Conservation (phyloP, 1,140 invertebrate species). For the Cryptotermes secundus region DNA sequence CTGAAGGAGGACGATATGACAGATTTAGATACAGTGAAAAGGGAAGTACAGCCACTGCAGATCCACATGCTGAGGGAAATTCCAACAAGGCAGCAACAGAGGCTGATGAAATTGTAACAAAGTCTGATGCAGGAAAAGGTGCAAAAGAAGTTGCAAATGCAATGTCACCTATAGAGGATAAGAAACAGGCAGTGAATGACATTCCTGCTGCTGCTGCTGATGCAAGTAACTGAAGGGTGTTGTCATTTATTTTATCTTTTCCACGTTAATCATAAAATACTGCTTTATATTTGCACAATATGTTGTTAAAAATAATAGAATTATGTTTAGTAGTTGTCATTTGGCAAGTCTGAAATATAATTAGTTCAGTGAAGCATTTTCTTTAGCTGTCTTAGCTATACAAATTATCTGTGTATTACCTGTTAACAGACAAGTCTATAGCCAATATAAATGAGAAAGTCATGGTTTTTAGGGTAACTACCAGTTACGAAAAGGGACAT, state of each 20-base stretch:
- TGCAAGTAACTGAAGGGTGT: constrained; percentile 36
- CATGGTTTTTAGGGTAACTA: neutral
- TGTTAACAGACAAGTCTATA: neutral
- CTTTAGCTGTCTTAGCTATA: neutral
- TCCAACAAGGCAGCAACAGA: neutral
- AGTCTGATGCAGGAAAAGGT: constrained; percentile 24
- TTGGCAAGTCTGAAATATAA: neutral
- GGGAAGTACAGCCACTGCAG: constrained; percentile 14
- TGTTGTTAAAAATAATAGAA: neutral
- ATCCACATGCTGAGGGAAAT: constrained; percentile 29
- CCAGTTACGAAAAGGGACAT: neutral
- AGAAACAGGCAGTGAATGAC: constrained; percentile 41
- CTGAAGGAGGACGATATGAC: constrained; percentile 48
- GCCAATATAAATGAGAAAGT: neutral
- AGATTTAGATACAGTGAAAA: constrained; percentile 34
- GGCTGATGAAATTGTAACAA: constrained; percentile 24
- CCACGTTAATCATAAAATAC: neutral
- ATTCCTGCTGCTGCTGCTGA: constrained; percentile 38
- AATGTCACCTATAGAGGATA: constrained; percentile 23
- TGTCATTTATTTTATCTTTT: neutral
- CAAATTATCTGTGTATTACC: neutral
- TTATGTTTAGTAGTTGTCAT: neutral
- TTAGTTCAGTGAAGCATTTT: neutral
- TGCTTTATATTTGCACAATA: neutral
- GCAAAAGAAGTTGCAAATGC: neutral